phyloP scores from a whole-genome alignment of 2,797 vertebrate genomes.

The Etheostoma perlongum region DNA sequence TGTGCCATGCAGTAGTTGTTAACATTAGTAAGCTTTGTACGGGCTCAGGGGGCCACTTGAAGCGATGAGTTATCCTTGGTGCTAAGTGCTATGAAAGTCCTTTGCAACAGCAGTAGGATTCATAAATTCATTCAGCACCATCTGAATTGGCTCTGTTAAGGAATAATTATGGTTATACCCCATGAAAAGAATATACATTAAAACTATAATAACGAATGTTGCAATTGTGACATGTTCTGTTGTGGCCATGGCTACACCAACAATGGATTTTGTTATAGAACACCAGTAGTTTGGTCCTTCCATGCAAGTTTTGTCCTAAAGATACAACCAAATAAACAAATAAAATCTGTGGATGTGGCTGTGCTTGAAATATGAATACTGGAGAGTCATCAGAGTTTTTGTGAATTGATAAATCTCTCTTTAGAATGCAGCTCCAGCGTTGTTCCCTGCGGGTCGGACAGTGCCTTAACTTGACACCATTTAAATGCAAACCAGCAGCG shows the following conservation, averaged over 20 bases:
- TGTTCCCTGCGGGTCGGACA: background rate
- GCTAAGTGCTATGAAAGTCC: conserved; percentile 44
- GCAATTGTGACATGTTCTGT: background rate
- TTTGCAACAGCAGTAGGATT: conserved; percentile 11
- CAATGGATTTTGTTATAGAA: background rate
- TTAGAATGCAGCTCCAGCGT: background rate
- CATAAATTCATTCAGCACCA: conserved; percentile 23
- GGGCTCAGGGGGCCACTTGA: conserved; percentile 46
- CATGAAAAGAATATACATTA: background rate
- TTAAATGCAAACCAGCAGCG: background rate
- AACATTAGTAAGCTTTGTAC: conserved; percentile 54
- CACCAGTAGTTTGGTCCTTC: background rate
- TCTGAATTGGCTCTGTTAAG: conserved; percentile 20
- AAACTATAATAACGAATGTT: background rate
- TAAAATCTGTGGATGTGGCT: background rate
- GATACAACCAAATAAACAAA: conserved; percentile 9
- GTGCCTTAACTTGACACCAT: background rate
- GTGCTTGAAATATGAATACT: conserved; percentile 3
- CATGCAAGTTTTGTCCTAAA: conserved; percentile 1
- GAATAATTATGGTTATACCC: conserved; percentile 27
- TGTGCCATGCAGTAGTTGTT: conserved; percentile 33
- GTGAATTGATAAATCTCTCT: conserved; percentile 7
- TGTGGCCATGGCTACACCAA: conserved; percentile 37
- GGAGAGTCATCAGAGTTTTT: conserved; percentile 22
- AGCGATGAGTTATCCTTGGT: conserved; percentile 34